Conservation (phyloP, 1,140 invertebrate genomes). For the Parapsyche elsis region DNA sequence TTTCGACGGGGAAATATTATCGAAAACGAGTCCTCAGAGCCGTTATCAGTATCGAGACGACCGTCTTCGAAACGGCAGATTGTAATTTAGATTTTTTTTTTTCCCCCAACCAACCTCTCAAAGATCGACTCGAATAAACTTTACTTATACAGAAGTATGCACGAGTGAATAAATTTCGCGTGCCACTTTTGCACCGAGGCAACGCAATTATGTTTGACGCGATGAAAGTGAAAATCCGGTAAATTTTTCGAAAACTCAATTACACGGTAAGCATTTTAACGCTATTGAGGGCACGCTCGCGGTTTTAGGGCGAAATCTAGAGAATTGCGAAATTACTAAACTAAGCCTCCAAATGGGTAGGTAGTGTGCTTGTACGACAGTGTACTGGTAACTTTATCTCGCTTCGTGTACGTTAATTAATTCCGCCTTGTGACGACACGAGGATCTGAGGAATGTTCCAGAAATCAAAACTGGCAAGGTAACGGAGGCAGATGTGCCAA, state of each 20-base stretch:
- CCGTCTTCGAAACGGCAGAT: too few species aligned
- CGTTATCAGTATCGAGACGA: too few species aligned
- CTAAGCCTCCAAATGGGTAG: not conserved
- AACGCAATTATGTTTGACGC: not conserved
- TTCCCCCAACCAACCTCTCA: too few species aligned
- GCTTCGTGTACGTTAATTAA: slow-evolving; percentile 5
- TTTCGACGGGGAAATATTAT: too few species aligned
- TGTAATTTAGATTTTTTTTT: too few species aligned
- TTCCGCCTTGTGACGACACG: slow-evolving; percentile 10
- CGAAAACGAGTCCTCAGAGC: too few species aligned
- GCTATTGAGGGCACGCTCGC: slow-evolving; percentile 16
- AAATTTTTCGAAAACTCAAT: slow-evolving; percentile 14
- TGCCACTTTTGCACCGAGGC: not conserved
- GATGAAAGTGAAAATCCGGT: not conserved
- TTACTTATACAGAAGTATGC: too few species aligned
- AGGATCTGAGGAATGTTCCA: slow-evolving; percentile 4
- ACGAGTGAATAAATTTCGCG: not conserved
- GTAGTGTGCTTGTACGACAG: not conserved
- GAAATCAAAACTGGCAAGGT: not conserved
- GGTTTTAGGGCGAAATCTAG: not conserved
- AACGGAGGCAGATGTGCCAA: too few species aligned
- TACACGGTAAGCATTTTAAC: slow-evolving; percentile 30
- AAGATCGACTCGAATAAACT: too few species aligned
- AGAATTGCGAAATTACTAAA: not conserved
- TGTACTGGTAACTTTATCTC: slow-evolving; percentile 2